Percentiles rank a stretch among this genome's conserved stretches.
Evolutionary conservation across 2,888 invertebrate genomes (phyloP).

Genomic region (Cosmorhoe ocellata): DNA sequence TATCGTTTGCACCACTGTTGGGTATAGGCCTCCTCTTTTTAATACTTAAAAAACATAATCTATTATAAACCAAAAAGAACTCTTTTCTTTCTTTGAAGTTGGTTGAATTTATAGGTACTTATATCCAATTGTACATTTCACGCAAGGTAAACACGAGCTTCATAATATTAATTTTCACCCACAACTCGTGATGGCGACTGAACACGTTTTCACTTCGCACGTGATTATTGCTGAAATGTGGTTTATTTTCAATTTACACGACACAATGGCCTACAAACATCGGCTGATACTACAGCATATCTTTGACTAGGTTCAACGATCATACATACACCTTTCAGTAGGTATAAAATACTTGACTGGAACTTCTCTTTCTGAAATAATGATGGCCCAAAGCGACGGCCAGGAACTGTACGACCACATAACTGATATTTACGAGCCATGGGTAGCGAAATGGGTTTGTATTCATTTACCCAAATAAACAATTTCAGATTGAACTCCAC

Average conservation of each 20-base stretch:
- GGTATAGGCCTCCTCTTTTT: too few species aligned
- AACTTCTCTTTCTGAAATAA: neutral
- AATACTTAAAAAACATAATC: too few species aligned
- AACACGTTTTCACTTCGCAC: conserved; percentile 37
- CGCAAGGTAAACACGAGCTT: neutral
- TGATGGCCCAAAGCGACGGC: neutral
- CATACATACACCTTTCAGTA: too few species aligned
- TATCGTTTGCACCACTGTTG: too few species aligned
- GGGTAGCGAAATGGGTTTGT: conserved; percentile 12
- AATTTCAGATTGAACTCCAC: conserved; percentile 3
- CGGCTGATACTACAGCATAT: neutral
- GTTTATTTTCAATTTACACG: conserved; percentile 44
- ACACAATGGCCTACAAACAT: conserved; percentile 11
- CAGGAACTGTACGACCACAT: conserved; percentile 3
- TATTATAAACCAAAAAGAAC: too few species aligned
- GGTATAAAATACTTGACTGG: too few species aligned
- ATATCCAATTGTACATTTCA: too few species aligned
- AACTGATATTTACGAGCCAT: conserved; percentile 15
- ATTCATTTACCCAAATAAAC: conserved; percentile 9
- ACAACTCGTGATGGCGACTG: conserved; percentile 23
- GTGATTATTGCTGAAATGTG: conserved; percentile 43
- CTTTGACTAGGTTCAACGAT: too few species aligned
- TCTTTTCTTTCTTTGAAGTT: too few species aligned
- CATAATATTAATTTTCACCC: conserved; percentile 5
- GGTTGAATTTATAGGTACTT: too few species aligned